phyloP scores from a whole-genome alignment of 1,140 invertebrate species.

The Leptopilina clavipes region DNA sequence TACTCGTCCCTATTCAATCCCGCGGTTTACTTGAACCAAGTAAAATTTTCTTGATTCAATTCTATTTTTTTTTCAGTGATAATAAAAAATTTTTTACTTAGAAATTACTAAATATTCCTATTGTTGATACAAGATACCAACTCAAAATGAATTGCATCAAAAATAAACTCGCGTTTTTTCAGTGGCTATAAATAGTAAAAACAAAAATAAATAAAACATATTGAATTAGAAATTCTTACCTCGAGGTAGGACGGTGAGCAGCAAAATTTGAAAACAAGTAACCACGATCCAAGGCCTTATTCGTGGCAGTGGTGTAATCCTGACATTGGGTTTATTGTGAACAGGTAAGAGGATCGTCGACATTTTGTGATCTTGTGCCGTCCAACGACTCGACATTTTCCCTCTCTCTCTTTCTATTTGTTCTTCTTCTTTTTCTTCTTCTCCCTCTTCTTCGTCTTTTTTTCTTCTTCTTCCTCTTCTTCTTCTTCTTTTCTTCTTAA shows the following conservation, averaged over 20 bases:
- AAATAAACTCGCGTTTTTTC: no score
- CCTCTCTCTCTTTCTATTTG: background rate
- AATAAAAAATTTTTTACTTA: no score
- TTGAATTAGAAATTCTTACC: slow-evolving; percentile 48
- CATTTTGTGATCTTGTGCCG: slow-evolving; percentile 39
- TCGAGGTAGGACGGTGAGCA: slow-evolving; percentile 67
- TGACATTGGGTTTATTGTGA: slow-evolving; percentile 6
- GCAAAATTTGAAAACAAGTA: slow-evolving; percentile 58
- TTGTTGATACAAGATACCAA: no score
- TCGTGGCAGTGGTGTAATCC: slow-evolving; percentile 42
- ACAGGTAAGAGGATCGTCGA: slow-evolving; percentile 36
- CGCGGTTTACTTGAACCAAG: no score
- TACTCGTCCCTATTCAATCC: no score
- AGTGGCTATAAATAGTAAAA: no score
- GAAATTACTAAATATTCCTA: no score
- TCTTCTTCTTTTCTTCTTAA: background rate
- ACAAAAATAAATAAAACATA: background rate
- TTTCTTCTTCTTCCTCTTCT: background rate
- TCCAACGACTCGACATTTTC: slow-evolving; percentile 16
- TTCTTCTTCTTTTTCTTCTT: background rate
- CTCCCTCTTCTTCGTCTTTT: background rate
- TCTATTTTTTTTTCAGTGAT: no score
- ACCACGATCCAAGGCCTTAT: slow-evolving; percentile 59
- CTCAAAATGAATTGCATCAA: no score
- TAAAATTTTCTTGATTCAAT: no score